phyloP scores from a whole-genome alignment of 2,888 invertebrate species.

The Lepidochrysops patricia region DNA sequence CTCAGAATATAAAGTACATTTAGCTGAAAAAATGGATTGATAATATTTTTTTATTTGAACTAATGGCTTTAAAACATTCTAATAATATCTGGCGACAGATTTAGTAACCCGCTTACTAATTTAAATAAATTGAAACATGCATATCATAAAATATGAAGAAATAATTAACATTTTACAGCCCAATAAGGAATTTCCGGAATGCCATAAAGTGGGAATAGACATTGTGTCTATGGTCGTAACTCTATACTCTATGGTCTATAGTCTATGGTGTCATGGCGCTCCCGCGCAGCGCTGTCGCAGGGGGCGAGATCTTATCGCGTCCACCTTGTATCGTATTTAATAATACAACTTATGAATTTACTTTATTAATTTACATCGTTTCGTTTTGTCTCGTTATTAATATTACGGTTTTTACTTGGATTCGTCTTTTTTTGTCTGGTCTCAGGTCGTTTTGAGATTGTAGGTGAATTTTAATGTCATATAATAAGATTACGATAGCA shows the following conservation, averaged over 20 bases:
- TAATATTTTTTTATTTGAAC: no score
- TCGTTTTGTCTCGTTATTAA: not conserved
- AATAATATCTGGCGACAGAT: not conserved
- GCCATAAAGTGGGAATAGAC: not conserved
- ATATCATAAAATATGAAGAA: not conserved
- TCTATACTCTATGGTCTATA: not conserved
- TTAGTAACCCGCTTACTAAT: not conserved
- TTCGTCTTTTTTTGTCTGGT: not conserved
- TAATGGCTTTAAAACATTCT: no score
- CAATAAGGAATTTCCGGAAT: not conserved
- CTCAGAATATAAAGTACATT: no score
- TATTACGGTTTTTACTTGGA: not conserved
- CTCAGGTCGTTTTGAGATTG: not conserved
- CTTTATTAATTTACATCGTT: not conserved
- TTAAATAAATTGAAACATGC: not conserved
- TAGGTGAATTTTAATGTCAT: not conserved
- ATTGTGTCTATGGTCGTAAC: not conserved
- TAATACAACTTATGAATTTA: not conserved
- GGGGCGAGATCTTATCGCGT: not conserved
- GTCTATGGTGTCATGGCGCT: not conserved
- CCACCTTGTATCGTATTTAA: not conserved
- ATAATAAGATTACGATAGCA: no score
- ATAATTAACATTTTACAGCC: not conserved
- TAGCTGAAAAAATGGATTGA: no score
- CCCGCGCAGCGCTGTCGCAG: not conserved